Conservation (phyloP, 2,888 invertebrate genomes). For the Lochmaea capreae region DNA sequence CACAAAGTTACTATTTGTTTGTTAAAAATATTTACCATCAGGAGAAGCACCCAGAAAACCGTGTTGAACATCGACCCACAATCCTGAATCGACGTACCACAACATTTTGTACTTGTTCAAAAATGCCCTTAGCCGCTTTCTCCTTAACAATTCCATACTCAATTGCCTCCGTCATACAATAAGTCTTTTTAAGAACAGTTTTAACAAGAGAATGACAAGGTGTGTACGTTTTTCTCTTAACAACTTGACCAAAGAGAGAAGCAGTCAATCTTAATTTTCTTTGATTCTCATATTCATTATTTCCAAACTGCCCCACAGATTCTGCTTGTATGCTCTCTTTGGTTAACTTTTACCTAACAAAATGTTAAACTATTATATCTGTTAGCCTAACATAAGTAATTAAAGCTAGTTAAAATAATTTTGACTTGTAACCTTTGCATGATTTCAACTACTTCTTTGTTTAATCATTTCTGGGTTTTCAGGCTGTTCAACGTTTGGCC, state of each 20-base stretch:
- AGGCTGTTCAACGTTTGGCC: constrained; percentile 8
- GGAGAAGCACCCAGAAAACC: no score
- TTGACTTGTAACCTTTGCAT: neutral
- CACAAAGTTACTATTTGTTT: no score
- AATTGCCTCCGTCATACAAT: constrained; percentile 34
- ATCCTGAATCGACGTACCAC: constrained; percentile 10
- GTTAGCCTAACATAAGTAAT: neutral
- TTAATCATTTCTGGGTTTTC: neutral
- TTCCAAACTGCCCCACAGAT: no score
- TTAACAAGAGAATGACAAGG: constrained; percentile 25
- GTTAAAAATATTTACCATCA: no score
- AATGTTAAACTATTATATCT: constrained; percentile 1
- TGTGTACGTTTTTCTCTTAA: constrained; percentile 22
- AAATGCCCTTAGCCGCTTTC: constrained; percentile 22
- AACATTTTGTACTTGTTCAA: constrained; percentile 4
- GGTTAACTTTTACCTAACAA: neutral
- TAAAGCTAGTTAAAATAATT: neutral
- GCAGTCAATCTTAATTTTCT: constrained; percentile 37
- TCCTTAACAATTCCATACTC: constrained; percentile 41
- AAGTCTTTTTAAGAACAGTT: constrained; percentile 3
- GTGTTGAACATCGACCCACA: constrained; percentile 12
- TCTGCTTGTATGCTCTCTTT: no score
- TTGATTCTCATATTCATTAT: constrained; percentile 27
- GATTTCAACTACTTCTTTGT: constrained; percentile 9
- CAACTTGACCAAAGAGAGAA: constrained; percentile 39